Conservation (phyloP, 2,888 invertebrate species). For the Dione juno region DNA sequence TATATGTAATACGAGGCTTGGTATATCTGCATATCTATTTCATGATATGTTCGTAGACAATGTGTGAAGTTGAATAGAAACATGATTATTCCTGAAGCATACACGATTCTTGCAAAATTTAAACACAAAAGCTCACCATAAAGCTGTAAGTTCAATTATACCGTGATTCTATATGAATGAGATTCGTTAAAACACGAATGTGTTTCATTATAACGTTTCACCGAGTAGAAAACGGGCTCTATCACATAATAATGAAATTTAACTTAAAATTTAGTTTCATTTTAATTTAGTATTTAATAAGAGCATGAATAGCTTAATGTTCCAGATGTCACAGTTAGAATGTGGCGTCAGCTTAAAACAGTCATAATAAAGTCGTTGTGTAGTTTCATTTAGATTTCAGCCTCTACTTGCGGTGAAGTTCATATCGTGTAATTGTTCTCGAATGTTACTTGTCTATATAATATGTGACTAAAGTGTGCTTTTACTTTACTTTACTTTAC, state of each 20-base stretch:
- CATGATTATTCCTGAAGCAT: too few relatives aligned
- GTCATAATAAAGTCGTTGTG: slow-evolving; percentile 22
- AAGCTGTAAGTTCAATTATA: not conserved
- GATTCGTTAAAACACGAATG: not conserved
- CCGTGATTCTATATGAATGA: not conserved
- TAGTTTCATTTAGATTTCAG: slow-evolving; percentile 18
- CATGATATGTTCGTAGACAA: too few relatives aligned
- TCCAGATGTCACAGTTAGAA: slow-evolving; percentile 19
- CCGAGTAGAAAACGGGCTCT: not conserved
- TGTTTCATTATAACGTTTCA: not conserved
- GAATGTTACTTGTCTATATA: slow-evolving; percentile 5
- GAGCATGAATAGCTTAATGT: slow-evolving; percentile 9
- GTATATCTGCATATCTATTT: too few relatives aligned
- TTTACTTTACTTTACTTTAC: not conserved
- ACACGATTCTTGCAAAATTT: not conserved
- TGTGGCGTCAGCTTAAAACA: slow-evolving; percentile 23
- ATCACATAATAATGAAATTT: slow-evolving; percentile 11
- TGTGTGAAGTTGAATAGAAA: too few relatives aligned
- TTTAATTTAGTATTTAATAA: slow-evolving; percentile 16
- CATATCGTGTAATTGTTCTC: slow-evolving; percentile 3
- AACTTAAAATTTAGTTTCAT: slow-evolving; percentile 6
- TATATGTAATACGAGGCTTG: too few relatives aligned
- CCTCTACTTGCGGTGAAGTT: slow-evolving; percentile 7
- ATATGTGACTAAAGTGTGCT: slow-evolving; percentile 1
- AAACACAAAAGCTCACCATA: not conserved